These are phyloP conservation scores for Fragum fragum DNA, from an alignment of 2,888 invertebrate genomes.

Conservation along the genomic window DNA sequence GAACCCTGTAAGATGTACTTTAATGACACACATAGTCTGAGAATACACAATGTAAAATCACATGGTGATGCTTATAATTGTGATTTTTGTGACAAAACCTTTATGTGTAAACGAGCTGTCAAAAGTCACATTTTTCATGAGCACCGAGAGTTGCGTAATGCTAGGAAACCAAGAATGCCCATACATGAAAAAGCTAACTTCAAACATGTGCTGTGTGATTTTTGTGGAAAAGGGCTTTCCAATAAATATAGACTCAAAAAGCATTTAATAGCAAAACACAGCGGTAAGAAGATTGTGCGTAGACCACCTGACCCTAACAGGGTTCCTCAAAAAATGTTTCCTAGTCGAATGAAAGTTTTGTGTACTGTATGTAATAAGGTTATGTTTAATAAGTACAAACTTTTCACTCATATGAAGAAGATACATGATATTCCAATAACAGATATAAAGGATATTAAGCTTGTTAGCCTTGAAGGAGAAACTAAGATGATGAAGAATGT, in stretches of 20 bases:
- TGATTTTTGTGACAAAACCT: constrained; percentile 13
- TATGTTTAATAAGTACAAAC: constrained; percentile 21
- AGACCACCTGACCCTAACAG: constrained; percentile 1
- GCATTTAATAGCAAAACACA: constrained; percentile 27
- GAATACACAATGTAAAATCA: constrained; percentile 13
- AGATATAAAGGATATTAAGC: not conserved
- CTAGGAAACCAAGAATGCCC: constrained; percentile 12
- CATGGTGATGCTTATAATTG: constrained; percentile 21
- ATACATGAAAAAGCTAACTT: constrained; percentile 26
- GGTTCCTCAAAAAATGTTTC: not conserved
- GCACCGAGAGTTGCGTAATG: constrained; percentile 19
- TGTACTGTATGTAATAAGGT: constrained; percentile 23
- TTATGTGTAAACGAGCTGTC: not conserved
- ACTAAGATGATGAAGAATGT: not conserved
- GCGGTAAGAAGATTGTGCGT: not conserved
- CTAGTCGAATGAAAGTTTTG: constrained; percentile 8
- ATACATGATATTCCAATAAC: constrained; percentile 15
- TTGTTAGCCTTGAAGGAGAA: constrained; percentile 11
- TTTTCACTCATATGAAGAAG: constrained; percentile 22
- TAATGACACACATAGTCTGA: not conserved
- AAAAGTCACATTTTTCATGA: constrained; percentile 30
- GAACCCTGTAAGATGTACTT: constrained; percentile 34
- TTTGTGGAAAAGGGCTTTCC: constrained; percentile 29
- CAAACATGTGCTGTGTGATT: constrained; percentile 25
- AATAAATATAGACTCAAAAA: constrained; percentile 33